Percentiles rank a stretch among this genome's conserved stretches.
Conservation (phyloP, 1,140 invertebrate species). For the Nasonia longicornis region DNA sequence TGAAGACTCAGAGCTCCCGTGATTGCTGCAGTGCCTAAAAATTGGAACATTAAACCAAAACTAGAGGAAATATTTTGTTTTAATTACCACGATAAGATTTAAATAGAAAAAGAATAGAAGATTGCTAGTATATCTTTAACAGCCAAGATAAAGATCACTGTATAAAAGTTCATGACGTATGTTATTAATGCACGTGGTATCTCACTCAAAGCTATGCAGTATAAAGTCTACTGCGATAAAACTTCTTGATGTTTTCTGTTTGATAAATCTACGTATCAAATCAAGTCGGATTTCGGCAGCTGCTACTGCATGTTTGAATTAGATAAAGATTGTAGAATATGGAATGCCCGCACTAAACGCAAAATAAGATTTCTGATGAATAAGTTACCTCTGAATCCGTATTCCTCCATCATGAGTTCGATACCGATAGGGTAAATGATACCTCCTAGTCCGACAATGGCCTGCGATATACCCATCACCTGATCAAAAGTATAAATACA, state of each 20-base stretch:
- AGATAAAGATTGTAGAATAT: background rate
- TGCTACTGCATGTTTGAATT: too few relatives aligned
- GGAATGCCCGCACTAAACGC: background rate
- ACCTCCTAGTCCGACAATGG: slow-evolving; percentile 60
- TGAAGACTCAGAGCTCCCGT: slow-evolving; percentile 64
- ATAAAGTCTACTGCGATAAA: too few relatives aligned
- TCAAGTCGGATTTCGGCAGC: too few relatives aligned
- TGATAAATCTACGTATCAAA: too few relatives aligned
- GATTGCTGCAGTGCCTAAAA: slow-evolving; percentile 61
- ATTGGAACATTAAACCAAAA: background rate
- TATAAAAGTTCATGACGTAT: too few relatives aligned
- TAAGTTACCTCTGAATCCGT: slow-evolving; percentile 63
- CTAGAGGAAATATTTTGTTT: background rate
- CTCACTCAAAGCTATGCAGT: too few relatives aligned
- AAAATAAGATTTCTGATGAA: background rate
- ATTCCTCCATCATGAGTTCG: slow-evolving; percentile 59
- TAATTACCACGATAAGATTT: background rate
- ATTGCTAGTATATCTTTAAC: too few relatives aligned
- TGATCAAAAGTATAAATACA: slow-evolving; percentile 42
- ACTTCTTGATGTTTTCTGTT: too few relatives aligned
- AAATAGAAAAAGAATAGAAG: too few relatives aligned
- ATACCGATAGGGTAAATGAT: slow-evolving; percentile 63
- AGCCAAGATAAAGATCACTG: too few relatives aligned
- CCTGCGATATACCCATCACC: slow-evolving; percentile 65
- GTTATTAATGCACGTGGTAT: too few relatives aligned